Evolutionary conservation across 2,888 invertebrate species (phyloP), one percentile per base, ranked within the genome.

Genomic region (Meganola albula): DNA sequence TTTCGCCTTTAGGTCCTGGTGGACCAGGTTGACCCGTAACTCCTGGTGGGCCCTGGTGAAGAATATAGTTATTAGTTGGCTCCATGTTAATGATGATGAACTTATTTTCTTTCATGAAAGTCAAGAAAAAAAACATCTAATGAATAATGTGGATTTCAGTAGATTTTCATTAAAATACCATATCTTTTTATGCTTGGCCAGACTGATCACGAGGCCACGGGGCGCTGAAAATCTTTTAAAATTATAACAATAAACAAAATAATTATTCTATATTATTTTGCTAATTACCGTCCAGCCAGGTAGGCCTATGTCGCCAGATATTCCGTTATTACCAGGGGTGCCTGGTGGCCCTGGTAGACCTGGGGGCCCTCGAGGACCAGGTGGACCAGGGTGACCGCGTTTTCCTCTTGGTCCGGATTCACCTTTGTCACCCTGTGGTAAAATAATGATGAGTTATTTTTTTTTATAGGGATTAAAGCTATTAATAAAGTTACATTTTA

Each of bases 341-440:
- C 94, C 94, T 13, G 90, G 90, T 7, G 90, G 90, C 10, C 92
- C 92, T 4, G 90, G 89, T 3, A 90, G 85, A 13, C 92, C 91
- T 30, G 93, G 88, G 16, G 93, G 89, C 0, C 96, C 96, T 31
- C 92, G 84, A 48, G 91, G 91, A 0, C 95, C 94, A 12, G 91
- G 90, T 24, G 93, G 93, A 1, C 94, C 94, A 53, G 93, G 93
- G 39, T 93, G 93, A 8, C 93, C 95, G 69, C 92, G 86, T 48
- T 85, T 85, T 1, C 85, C 85, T 14, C 79, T 61, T 2, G 74
- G 75, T 1, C 85, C 85, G 1, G 74, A 54, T 40, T 85, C 85
- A 2, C 85, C 85, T 60, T 79, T 82, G 22, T 84, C 85, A 10
- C 85, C 85, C 83, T 84, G 45, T 44, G 40, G 11, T 26, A 20